Conservation (phyloP, 2,113 vertebrate species). For the Burhinus bistriatus region DNA sequence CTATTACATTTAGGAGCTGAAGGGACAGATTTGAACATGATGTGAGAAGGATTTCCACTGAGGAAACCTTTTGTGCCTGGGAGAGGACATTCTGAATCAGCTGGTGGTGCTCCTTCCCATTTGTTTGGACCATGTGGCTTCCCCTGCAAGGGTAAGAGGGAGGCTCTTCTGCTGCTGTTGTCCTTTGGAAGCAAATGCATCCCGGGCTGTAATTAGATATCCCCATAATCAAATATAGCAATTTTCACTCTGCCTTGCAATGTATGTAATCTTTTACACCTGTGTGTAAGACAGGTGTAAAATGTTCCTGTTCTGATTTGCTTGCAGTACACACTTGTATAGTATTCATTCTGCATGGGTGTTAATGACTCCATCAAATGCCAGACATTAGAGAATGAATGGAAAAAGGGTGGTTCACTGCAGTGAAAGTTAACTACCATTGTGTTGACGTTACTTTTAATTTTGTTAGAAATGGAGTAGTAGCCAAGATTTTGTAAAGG, state of each 20-base stretch:
- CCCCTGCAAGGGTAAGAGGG: not conserved
- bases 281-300: not conserved
- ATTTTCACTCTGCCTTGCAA: not conserved
- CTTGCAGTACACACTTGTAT: not conserved
- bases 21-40: not conserved
- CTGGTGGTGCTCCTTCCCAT: not conserved
- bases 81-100: not conserved
- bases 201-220: not conserved
- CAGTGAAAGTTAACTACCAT: not conserved
- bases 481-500: not conserved
- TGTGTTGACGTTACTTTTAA: not conserved
- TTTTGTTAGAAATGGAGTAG: not conserved
- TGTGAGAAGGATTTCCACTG: not conserved
- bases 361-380: not conserved
- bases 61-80: not conserved
- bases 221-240: not conserved
- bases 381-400: not conserved
- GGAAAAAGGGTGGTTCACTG: not conserved
- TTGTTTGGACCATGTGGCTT: not conserved
- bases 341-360: not conserved
- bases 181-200: not conserved
- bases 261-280: not conserved
- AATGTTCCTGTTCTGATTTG: not conserved
- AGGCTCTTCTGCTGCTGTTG: not conserved
- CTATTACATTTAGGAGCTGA: not conserved